Base-by-base conservation (phyloP, 1,140 invertebrate species). In the Drosophila kurseongensis region DNA sequence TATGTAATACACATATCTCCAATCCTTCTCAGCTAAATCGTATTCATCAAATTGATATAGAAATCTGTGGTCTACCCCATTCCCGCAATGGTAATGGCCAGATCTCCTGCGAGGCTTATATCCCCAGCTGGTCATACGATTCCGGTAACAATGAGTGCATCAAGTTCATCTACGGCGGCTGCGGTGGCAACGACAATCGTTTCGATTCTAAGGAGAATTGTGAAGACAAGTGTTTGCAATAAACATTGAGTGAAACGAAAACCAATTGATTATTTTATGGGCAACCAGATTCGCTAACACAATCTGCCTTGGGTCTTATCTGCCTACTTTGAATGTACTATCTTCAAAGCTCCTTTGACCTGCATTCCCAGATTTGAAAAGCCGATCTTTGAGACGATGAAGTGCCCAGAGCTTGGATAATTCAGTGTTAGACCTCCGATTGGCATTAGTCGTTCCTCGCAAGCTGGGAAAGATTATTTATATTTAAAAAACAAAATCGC, bases 101-200 rank as follows among this genome's bases (percentile, higher is more conserved):
- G 5, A 75, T 60, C 4, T 27, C 62, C 9, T 90, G 86, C 38
- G n/a, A 23, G 0, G 85, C 61, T 4, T 75, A 50, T 29, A 60
- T 65, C 0, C 67, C 61, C 10, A 65, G 91, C 93, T 71, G 92
- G 90, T 61, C 60, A 90, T 98, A 96, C 84, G 95, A 98, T 82
- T 82, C 92, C 0, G 93, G 93, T 1, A 93, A 94, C n/a, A 95
- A 96, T 74, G 94, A 95, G 23, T 97, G 97, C 78, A 93, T 94
- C 0, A 95, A 96, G 75, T 97, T 97, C 77, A 93, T 95, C 10
- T 97, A 96, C 82, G 95, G 96, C 4, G 96, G 97, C 3, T 97
- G 97, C 90, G 94, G 97, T 42, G 98, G 97, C 27, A 99, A 98
- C 91, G 95, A 94, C 56, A 98, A 98, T 92, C 95, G 95, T 71